phyloP scores from a whole-genome alignment of 2,797 vertebrate genomes.

The Acanthurus lineatus region DNA sequence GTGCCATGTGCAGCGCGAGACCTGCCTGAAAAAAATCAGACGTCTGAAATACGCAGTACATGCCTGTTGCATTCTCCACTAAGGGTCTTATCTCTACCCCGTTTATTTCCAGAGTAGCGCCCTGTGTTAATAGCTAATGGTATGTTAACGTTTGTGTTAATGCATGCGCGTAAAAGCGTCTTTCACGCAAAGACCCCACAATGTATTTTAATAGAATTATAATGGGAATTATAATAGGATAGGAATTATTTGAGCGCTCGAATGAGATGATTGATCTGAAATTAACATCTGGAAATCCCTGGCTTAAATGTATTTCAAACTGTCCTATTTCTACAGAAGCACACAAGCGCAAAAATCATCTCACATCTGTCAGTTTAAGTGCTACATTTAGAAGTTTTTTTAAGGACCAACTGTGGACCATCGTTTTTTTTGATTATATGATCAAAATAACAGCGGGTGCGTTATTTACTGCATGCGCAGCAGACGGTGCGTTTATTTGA shows the following conservation, averaged over 20 bases:
- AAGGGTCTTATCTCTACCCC: neutral
- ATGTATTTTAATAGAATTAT: neutral
- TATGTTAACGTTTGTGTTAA: no score
- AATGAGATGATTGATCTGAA: neutral
- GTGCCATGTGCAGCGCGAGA: slow-evolving; percentile 47
- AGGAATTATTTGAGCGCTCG: neutral
- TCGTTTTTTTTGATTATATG: neutral
- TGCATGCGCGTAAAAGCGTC: slow-evolving; percentile 5
- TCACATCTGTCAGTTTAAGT: neutral
- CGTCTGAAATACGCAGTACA: neutral
- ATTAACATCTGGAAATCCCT: slow-evolving; percentile 44
- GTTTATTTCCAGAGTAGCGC: neutral
- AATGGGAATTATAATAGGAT: neutral
- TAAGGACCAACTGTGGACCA: neutral
- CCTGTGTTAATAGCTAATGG: neutral
- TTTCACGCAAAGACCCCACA: neutral
- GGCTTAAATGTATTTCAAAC: neutral
- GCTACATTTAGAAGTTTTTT: neutral
- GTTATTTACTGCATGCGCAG: neutral
- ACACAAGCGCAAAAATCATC: neutral
- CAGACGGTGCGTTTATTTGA: neutral
- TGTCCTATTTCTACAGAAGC: neutral
- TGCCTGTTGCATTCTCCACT: slow-evolving; percentile 59
- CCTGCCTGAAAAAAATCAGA: slow-evolving; percentile 17
- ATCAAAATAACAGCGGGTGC: neutral